These are phyloP conservation scores for Bhutanitis thaidina DNA, from an alignment of 2,888 invertebrate genomes.

Conservation along the genomic window DNA sequence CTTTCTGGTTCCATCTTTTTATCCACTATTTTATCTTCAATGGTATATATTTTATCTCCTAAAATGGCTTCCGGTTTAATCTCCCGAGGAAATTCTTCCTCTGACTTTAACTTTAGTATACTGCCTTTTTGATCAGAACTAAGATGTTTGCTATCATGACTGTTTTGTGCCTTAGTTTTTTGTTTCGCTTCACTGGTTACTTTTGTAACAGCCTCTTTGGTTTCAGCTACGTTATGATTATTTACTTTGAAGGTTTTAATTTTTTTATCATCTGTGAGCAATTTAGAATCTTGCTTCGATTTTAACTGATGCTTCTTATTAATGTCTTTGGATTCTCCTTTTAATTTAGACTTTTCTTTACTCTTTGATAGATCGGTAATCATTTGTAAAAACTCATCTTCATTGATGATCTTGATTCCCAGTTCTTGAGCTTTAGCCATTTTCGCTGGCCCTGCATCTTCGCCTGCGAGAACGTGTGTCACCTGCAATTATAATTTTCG, in stretches of 20 bases:
- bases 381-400: slow-evolving; percentile 90
- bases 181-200: slow-evolving; percentile 16
- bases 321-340: slow-evolving; percentile 22
- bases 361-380: slow-evolving; percentile 80
- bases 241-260: slow-evolving; percentile 23
- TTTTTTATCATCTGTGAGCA: slow-evolving; percentile 27
- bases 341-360: slow-evolving; percentile 24
- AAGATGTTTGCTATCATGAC: neutral
- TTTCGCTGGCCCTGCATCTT: slow-evolving; percentile 93
- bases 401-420: slow-evolving; percentile 86
- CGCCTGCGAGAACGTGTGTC: slow-evolving; percentile 90
- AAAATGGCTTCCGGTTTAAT: neutral
- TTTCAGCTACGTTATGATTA: slow-evolving; percentile 31
- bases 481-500: slow-evolving; percentile 54
- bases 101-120: slow-evolving; percentile 13
- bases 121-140: neutral
- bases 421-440: slow-evolving; percentile 86
- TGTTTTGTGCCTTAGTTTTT: slow-evolving; percentile 13
- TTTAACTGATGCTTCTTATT: slow-evolving; percentile 23
- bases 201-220: slow-evolving; percentile 20
- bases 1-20: neutral
- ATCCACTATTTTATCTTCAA: neutral
- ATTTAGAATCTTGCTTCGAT: slow-evolving; percentile 32
- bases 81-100: neutral
- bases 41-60: neutral